Conservation (phyloP, 2,797 vertebrate genomes). For the Lutjanus campechanus region DNA sequence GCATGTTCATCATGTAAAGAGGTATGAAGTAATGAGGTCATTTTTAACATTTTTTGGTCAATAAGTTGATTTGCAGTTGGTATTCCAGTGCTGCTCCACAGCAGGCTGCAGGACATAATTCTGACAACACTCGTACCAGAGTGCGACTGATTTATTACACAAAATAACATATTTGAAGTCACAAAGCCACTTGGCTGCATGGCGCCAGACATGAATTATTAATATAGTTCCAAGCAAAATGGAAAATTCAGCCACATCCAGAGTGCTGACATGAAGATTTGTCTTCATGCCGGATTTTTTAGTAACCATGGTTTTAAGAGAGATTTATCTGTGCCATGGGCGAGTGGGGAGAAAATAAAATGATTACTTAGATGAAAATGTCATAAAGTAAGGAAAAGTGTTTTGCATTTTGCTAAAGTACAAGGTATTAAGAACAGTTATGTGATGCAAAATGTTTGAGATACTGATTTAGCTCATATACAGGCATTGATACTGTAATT, state of each 20-base stretch:
- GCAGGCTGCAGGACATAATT: neutral
- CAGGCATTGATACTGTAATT: neutral
- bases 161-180: slow-evolving; percentile 3
- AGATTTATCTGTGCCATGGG: neutral
- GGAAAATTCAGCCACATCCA: neutral
- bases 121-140: neutral
- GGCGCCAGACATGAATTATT: slow-evolving; percentile 18
- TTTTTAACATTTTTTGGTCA: neutral
- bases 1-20: neutral
- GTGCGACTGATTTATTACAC: slow-evolving; percentile 7
- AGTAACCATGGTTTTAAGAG: neutral
- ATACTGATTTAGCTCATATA: neutral
- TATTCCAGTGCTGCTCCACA: neutral
- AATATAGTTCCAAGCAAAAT: neutral
- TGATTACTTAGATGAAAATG: neutral
- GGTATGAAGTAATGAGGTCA: neutral
- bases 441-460: neutral
- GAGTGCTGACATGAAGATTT: slow-evolving; percentile 3
- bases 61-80: neutral
- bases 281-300: slow-evolving; percentile 10
- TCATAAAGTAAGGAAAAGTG: neutral
- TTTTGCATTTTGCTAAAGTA: neutral
- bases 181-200: neutral
- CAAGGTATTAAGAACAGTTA: neutral
- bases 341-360: neutral